Evolutionary conservation across 1,140 invertebrate genomes (phyloP), one percentile per base, ranked within the genome.

Genomic region (Pseudachorutes palmiensis): DNA sequence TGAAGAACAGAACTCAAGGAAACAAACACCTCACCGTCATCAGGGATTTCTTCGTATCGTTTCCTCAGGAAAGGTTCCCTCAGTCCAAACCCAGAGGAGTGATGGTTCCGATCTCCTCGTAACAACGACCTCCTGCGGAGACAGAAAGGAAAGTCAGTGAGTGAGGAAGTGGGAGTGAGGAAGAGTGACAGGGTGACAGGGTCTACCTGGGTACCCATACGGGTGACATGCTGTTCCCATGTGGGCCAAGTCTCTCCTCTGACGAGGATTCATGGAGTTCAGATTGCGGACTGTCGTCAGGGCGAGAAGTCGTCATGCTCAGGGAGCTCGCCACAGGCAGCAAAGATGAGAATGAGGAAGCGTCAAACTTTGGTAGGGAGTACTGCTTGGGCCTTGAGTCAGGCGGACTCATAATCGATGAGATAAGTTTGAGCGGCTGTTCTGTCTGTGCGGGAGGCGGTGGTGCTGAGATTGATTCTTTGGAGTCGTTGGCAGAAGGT

Each of bases 161-260:
- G 9, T 9, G 24, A 55, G 51, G 36, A 19, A 9, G 19, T 41
- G 36, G 5, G 36, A 9, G 19, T 41, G 36, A 19, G 36, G n/a
- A n/a, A n/a, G n/a, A 19, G 36, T 41, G 36, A 19, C 19, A 19
- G 36, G 36, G n/a, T n/a, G n/a, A n/a, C n/a, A n/a, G n/a, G n/a
- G n/a, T n/a, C n/a, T 55, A 80, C 79, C 79, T 75, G 70, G 75
- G 79, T 9, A 80, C 75, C 79, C 79, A 80, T 0, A 80, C 75
- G 24, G 79, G 79, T 60, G 79, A 60, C 72, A 61, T 32, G 29
- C 59, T 61, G 33, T 63, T 32, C 28, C 61, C 62, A 58, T 58
- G 67, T 62, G 64, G 64, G 26, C 51, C 45, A 45, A 70, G 69
- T 30, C 63, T 62, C 61, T 70, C 69, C 61, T 67, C 61, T 51